phyloP scores from a whole-genome alignment of 2,888 invertebrate genomes.

The Diloba caeruleocephala region DNA sequence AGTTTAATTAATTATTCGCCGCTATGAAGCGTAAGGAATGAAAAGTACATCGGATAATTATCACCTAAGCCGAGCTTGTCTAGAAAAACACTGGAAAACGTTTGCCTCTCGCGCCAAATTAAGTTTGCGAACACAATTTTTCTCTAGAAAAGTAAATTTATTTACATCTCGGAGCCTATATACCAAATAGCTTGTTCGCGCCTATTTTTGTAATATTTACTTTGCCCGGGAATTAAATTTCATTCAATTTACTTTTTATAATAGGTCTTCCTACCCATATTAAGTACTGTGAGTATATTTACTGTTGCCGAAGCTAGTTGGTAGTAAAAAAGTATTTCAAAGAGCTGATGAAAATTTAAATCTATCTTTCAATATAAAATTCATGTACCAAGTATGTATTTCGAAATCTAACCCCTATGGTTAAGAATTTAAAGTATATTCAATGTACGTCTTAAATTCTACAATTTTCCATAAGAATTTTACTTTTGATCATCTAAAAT shows the following conservation, averaged over 20 bases:
- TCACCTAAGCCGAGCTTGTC: slow-evolving; percentile 46
- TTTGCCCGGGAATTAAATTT: slow-evolving; percentile 31
- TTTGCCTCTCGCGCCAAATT: slow-evolving; percentile 67
- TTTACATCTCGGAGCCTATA: slow-evolving; percentile 63
- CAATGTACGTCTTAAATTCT: too few relatives aligned
- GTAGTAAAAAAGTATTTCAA: slow-evolving; percentile 39
- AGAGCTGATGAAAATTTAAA: slow-evolving; percentile 67
- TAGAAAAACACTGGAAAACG: slow-evolving; percentile 59
- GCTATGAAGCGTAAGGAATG: too few relatives aligned
- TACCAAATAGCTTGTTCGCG: slow-evolving; percentile 33
- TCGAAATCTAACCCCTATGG: slow-evolving; percentile 38
- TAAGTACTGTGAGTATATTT: slow-evolving; percentile 4
- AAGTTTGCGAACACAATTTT: slow-evolving; percentile 76
- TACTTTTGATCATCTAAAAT: slow-evolving; percentile 31
- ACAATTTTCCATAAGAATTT: slow-evolving; percentile 18
- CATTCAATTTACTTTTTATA: slow-evolving; percentile 23
- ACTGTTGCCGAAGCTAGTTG: background rate
- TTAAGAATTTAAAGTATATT: too few relatives aligned
- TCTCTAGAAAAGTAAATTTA: slow-evolving; percentile 68
- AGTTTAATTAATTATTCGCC: too few relatives aligned
- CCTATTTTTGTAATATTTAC: slow-evolving; percentile 40
- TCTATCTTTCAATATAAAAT: slow-evolving; percentile 61
- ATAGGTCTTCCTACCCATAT: slow-evolving; percentile 22
- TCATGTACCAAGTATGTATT: slow-evolving; percentile 48
- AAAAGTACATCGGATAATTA: slow-evolving; percentile 45